Evolutionary conservation across 2,888 invertebrate species (phyloP).

Genomic region (Sceliomorpha sp.): DNA sequence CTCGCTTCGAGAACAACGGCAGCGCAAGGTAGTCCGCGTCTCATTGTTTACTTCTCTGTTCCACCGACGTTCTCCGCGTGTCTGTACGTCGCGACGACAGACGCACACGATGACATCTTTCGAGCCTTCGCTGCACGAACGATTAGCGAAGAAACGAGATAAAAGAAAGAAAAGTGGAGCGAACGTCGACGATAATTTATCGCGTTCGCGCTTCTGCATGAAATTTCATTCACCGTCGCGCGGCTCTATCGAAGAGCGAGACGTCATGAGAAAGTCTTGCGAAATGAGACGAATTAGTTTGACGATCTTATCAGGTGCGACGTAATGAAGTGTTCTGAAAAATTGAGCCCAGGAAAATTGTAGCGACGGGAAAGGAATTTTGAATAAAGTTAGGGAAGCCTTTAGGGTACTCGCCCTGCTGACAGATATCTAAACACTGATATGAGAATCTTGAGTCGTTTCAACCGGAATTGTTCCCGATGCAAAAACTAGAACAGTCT

Average conservation of each 20-base stretch:
- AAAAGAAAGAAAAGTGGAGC: conserved; percentile 26
- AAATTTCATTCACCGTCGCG: conserved; percentile 26
- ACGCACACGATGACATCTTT: background rate
- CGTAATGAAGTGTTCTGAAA: conserved; percentile 7
- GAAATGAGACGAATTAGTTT: conserved; percentile 21
- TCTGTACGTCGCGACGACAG: conserved; percentile 21
- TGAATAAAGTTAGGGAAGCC: no score
- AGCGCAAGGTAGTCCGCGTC: conserved; percentile 30
- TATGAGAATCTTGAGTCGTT: no score
- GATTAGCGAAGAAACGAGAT: conserved; percentile 20
- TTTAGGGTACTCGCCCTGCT: no score
- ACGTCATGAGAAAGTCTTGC: conserved; percentile 1
- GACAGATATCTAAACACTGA: no score
- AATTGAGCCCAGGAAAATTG: no score
- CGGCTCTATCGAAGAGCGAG: conserved; percentile 7
- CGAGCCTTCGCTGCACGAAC: background rate
- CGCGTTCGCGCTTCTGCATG: conserved; percentile 2
- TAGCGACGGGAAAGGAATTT: no score
- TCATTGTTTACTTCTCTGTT: conserved; percentile 37
- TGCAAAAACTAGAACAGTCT: no score
- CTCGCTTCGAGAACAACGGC: conserved; percentile 25
- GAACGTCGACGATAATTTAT: conserved; percentile 23
- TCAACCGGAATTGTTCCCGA: no score
- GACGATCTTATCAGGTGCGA: conserved; percentile 4
- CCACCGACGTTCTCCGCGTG: conserved; percentile 25